Evolutionary conservation across 2,113 vertebrate genomes (phyloP), one percentile per base, ranked within the genome.

Genomic region (Malurus alboscapulatus): DNA sequence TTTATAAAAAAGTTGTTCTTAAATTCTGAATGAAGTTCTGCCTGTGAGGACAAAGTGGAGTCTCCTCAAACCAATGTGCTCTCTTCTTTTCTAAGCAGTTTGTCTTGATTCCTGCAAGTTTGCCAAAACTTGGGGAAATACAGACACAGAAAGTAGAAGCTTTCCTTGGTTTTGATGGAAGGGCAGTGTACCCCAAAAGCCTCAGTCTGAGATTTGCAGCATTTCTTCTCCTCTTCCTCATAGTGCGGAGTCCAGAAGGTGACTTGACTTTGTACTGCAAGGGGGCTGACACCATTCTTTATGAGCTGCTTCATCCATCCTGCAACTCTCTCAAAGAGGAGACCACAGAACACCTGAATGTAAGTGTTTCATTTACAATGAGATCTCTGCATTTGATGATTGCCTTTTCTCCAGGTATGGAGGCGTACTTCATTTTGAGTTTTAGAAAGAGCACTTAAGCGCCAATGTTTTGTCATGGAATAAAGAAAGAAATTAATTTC

Each of bases 211-310:
- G 10, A 40, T 77, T 36, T 53, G 21, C n/a, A 63, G 25, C 22
- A 7, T 63, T 91, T 92, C 25, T 75, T 80, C 68, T 96, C 8
- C 38, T 67, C 6, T 94, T 86, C 38, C 79, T 85, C 51, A 2
- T 91, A 99, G 99, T 99, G 85, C 96, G 86, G 19, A 98, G 96
- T 92, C 98, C 99, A 16, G 97, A 98, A 20, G 98, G 98, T 17
- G 97, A 95, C 58, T 17, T 99, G 90, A 97, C 97, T 50, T 96
- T 99, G 15, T 99, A 97, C 97, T 99, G 99, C 97, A 99, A 99
- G 92, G 99, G 99, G 15, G 99, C 99, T 10, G 99, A 99, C 97
- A 99, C 99, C 48, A 98, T 99, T 86, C 96, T 99, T 86, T 99
- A 96, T 32, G 97, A 99, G 55, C 98, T 98, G 63, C 98, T 99